A percentile compares a stretch with the other conserved stretches of the same genome.
These are phyloP conservation scores for Harpagifer antarcticus DNA, from an alignment of 2,797 vertebrate species.

Conservation along the genomic window DNA sequence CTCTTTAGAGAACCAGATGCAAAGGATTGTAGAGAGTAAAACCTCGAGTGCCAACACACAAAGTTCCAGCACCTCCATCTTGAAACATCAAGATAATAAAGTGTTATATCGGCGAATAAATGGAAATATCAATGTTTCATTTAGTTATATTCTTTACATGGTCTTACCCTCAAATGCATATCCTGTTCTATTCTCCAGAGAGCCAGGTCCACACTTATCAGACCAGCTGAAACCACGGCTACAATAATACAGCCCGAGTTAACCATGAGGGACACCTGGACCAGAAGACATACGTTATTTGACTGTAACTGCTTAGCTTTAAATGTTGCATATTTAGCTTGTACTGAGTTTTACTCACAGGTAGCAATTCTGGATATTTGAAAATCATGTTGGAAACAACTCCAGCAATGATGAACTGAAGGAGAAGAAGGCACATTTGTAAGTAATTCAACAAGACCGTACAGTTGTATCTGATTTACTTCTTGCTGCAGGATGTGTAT, in stretches of 20 bases:
- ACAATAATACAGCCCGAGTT: constrained; percentile 71
- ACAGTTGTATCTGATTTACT: neutral
- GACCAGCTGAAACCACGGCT: constrained; percentile 40
- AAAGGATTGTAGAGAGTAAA: constrained; percentile 72
- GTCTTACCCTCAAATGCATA: constrained; percentile 41
- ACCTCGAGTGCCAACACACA: constrained; percentile 71
- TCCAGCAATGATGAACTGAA: constrained; percentile 80
- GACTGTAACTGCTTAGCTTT: no score
- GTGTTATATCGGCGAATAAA: neutral
- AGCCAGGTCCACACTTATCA: constrained; percentile 74
- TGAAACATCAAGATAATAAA: constrained; percentile 37
- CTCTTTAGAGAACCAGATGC: constrained; percentile 66
- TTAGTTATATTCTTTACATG: neutral
- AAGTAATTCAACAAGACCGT: neutral
- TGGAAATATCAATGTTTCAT: rapidly evolving
- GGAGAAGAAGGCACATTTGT: constrained; percentile 5
- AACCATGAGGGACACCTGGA: constrained; percentile 68
- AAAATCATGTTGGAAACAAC: constrained; percentile 71
- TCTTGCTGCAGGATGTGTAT: neutral
- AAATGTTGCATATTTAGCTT: neutral
- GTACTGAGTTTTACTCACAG: constrained; percentile 60
- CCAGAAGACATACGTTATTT: neutral
- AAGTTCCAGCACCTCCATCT: constrained; percentile 78
- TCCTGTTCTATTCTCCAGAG: rapidly evolving
- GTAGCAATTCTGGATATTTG: constrained; percentile 73